phyloP scores from a whole-genome alignment of 2,797 vertebrate species.

The Sebastes elongatus region DNA sequence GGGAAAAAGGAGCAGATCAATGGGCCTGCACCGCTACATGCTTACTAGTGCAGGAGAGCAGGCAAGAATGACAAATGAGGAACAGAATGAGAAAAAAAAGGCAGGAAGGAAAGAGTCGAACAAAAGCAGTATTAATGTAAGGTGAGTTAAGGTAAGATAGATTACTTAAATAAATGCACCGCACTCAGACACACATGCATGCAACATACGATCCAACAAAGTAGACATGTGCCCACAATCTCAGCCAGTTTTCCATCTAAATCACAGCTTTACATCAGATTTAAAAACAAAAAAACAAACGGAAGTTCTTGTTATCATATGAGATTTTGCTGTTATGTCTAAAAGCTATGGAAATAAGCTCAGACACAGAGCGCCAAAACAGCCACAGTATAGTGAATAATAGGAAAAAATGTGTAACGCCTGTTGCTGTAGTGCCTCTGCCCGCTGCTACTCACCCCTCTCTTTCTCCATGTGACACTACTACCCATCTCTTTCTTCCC shows the following conservation, averaged over 20 bases:
- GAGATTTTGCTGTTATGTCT: slow-evolving; percentile 35
- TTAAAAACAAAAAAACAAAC: background rate
- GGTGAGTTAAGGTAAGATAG: slow-evolving; percentile 43
- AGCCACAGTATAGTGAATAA: slow-evolving; percentile 51
- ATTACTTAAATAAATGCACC: background rate
- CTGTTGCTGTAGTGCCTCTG: slow-evolving; percentile 70
- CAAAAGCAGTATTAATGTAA: slow-evolving; percentile 30
- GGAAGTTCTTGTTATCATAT: slow-evolving; percentile 40
- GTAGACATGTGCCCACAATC: slow-evolving; percentile 31
- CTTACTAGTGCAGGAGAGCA: slow-evolving; percentile 27
- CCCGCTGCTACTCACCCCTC: slow-evolving; percentile 55
- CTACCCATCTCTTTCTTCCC: slow-evolving; percentile 51
- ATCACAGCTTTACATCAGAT: slow-evolving; percentile 30
- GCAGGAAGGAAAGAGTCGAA: slow-evolving; percentile 7
- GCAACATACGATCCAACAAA: slow-evolving; percentile 20
- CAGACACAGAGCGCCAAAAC: slow-evolving; percentile 32
- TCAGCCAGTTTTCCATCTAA: slow-evolving; percentile 20
- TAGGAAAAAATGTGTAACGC: slow-evolving; percentile 72
- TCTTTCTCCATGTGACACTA: slow-evolving; percentile 69
- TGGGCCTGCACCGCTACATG: slow-evolving; percentile 32
- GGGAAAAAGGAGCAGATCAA: slow-evolving; percentile 16
- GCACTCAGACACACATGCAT: slow-evolving; percentile 37
- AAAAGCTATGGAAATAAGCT: slow-evolving; percentile 36
- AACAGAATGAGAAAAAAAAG: background rate
- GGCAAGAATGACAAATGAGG: background rate